Evolutionary conservation across 2,888 invertebrate species (phyloP).

Genomic region (Odiellus spinosus): DNA sequence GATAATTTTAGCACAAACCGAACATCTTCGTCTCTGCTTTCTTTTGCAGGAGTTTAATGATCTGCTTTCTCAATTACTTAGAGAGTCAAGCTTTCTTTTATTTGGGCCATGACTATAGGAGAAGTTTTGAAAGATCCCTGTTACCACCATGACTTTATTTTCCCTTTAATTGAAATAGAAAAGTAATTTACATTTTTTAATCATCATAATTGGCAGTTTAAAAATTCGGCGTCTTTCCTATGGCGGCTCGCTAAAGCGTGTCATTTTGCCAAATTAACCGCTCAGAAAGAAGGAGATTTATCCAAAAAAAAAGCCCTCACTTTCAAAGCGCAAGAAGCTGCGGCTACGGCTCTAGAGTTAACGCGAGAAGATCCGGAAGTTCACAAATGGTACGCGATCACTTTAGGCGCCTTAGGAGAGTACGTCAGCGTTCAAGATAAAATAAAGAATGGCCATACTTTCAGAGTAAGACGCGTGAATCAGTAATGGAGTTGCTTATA

Average conservation of each 20-base stretch:
- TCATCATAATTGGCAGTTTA: too few relatives aligned
- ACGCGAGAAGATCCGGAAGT: slow-evolving; percentile 39
- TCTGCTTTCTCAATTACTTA: too few relatives aligned
- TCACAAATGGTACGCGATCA: slow-evolving; percentile 58
- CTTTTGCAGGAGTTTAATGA: too few relatives aligned
- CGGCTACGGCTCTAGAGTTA: slow-evolving; percentile 38
- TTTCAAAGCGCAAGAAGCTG: slow-evolving; percentile 33
- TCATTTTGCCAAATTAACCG: slow-evolving; percentile 27
- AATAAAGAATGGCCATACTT: slow-evolving; percentile 45
- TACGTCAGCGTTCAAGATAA: slow-evolving; percentile 44
- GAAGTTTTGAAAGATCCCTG: too few relatives aligned
- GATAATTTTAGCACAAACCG: too few relatives aligned
- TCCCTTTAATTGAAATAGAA: background rate
- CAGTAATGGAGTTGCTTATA: background rate
- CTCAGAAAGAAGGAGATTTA: slow-evolving; percentile 24
- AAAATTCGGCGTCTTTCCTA: slow-evolving; percentile 27
- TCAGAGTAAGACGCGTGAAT: slow-evolving; percentile 35
- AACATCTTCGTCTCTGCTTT: too few relatives aligned
- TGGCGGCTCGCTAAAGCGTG: slow-evolving; percentile 34
- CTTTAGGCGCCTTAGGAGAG: slow-evolving; percentile 44
- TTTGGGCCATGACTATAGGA: too few relatives aligned
- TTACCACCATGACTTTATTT: slow-evolving; percentile 2
- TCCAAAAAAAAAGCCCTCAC: slow-evolving; percentile 26
- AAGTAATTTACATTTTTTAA: too few relatives aligned
- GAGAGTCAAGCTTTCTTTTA: too few relatives aligned